Conservation (phyloP, 2,888 invertebrate species). For the Latrodectus elegans region DNA sequence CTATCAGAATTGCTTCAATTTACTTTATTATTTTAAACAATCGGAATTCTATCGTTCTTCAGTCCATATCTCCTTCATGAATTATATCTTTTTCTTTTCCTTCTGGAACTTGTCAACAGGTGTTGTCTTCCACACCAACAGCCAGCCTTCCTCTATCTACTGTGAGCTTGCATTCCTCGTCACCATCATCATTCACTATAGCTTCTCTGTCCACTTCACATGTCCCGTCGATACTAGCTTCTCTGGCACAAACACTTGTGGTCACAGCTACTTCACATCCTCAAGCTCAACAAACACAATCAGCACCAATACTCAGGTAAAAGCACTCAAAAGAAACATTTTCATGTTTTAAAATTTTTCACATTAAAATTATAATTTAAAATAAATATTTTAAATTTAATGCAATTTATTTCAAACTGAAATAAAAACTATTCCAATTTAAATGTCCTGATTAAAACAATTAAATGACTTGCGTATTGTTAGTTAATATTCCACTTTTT, state of each 20-base stretch:
- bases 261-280: conserved; percentile 43
- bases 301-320: conserved; percentile 53
- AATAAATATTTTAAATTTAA: too few relatives aligned
- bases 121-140: conserved; percentile 38
- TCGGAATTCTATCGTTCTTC: too few relatives aligned
- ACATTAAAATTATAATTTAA: not conserved
- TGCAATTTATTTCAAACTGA: too few relatives aligned
- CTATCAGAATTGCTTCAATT: not conserved
- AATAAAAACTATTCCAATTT: too few relatives aligned
- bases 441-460: too few relatives aligned
- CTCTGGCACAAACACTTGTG: conserved; percentile 50
- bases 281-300: conserved; percentile 23
- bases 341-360: not conserved
- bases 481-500: too few relatives aligned
- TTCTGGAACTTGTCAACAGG: conserved; percentile 4
- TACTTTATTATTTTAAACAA: too few relatives aligned
- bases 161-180: conserved; percentile 32
- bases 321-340: not conserved
- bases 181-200: conserved; percentile 63
- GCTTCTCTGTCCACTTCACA: conserved; percentile 59
- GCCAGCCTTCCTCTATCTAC: conserved; percentile 15
- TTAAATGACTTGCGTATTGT: too few relatives aligned
- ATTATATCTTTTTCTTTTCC: too few relatives aligned
- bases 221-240: conserved; percentile 62
- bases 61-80: too few relatives aligned